Percentiles rank a stretch among this genome's conserved stretches.
phyloP scores from a whole-genome alignment of 1,140 invertebrate genomes.

The Eriocheir sinensis region DNA sequence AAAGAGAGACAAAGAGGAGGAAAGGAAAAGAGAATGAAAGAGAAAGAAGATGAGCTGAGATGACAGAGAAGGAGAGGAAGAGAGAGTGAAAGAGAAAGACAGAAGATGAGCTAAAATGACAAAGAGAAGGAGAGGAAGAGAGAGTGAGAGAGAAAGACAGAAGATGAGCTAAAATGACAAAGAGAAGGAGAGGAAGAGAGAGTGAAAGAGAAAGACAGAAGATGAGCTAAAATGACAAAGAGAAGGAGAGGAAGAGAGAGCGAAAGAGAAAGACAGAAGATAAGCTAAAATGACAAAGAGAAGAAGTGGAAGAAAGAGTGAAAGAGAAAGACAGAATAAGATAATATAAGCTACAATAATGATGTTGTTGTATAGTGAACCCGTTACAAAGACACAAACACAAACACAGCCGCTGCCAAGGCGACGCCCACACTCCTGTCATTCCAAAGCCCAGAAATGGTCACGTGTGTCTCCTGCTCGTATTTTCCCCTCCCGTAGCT shows the following conservation, averaged over 20 bases:
- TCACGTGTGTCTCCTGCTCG: not conserved
- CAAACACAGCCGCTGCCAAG: not conserved
- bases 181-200: not conserved
- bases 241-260: not conserved
- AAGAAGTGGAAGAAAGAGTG: not conserved
- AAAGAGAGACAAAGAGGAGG: not conserved
- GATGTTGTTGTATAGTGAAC: not conserved
- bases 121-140: constrained; percentile 6
- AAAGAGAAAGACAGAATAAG: no score
- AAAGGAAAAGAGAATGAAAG: not conserved
- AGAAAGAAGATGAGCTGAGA: not conserved
- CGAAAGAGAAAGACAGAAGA: not conserved
- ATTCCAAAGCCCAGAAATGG: not conserved
- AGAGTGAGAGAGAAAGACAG: not conserved
- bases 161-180: not conserved
- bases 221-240: not conserved
- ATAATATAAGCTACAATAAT: not conserved
- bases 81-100: constrained; percentile 60
- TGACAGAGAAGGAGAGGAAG: constrained; percentile 42
- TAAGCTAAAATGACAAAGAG: not conserved
- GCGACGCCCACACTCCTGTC: not conserved
- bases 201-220: not conserved
- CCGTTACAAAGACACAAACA: not conserved
- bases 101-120: not conserved
- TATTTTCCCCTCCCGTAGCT: not conserved